A percentile compares a stretch with the other conserved stretches of the same genome.
Conservation (phyloP, 2,888 invertebrate species). For the Embidobia sp. region DNA sequence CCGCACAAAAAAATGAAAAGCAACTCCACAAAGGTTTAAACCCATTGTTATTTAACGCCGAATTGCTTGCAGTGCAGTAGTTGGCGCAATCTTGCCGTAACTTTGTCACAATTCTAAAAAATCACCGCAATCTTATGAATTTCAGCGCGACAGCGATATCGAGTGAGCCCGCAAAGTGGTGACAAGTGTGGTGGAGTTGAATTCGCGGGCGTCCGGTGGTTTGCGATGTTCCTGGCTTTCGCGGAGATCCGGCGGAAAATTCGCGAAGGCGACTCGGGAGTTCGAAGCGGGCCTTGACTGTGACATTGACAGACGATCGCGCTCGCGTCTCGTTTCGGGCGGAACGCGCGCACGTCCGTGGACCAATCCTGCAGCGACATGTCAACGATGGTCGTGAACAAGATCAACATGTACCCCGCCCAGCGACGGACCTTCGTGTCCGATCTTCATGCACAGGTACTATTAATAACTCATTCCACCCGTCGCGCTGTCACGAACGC, state of each 20-base stretch:
- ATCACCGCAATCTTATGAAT: too few relatives aligned
- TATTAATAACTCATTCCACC: constrained; percentile 37
- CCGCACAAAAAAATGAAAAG: too few relatives aligned
- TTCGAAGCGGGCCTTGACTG: constrained; percentile 44
- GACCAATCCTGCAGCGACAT: constrained; percentile 56
- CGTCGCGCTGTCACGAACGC: constrained; percentile 14
- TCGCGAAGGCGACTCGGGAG: constrained; percentile 11
- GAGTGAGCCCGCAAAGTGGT: too few relatives aligned
- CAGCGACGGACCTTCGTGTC: constrained; percentile 77
- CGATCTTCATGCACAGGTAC: constrained; percentile 76
- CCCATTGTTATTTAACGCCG: too few relatives aligned
- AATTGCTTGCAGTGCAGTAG: too few relatives aligned
- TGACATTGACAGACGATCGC: constrained; percentile 31
- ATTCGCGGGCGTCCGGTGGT: background rate
- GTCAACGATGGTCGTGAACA: constrained; percentile 79
- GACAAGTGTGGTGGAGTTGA: background rate
- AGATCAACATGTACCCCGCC: constrained; percentile 79
- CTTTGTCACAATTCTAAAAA: too few relatives aligned
- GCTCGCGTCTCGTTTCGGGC: constrained; percentile 16
- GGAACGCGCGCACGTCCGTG: constrained; percentile 33
- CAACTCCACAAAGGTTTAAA: too few relatives aligned
- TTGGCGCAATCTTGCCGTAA: too few relatives aligned
- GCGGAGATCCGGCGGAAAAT: constrained; percentile 7
- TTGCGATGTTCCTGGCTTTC: background rate
- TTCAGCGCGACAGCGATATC: too few relatives aligned